Evolutionary conservation across 2,797 vertebrate species (phyloP), one percentile per base, ranked within the genome.

Genomic region (Enteromius argenteus): DNA sequence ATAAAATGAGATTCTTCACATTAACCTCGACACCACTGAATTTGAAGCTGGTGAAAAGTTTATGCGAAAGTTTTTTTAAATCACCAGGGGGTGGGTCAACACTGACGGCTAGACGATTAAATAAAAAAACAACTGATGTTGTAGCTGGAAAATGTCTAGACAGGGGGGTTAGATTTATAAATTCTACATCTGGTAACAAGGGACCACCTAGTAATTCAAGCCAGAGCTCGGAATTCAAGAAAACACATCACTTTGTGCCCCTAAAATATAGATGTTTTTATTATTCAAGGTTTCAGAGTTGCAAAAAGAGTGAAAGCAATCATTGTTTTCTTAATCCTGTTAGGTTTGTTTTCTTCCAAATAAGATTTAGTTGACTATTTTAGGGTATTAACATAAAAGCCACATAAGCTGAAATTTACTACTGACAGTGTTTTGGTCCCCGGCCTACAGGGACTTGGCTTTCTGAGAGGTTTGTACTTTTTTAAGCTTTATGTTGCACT

Each of bases 101-200:
- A 94, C 94, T 95, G 92, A 93, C 88, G 87, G 92, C 96, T 95
- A 96, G 95, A 97, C 94, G 93, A 95, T 95, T 95, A 92, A 95
- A 96, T 96, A 74, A 69, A 78, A 69, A 78, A 79, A 78, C 51
- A 96, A 96, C 95, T 95, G 90, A 93, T 95, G 92, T 92, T 91
- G 93, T 93, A 92, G 93, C 95, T 97, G 95, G 95, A 96, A 97
- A 96, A 97, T 94, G 96, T 98, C 97, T 97, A 97, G 96, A 97
- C 96, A 90, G 94, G 92, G 92, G 66, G 94, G 94, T 95, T 94
- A 94, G 95, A 97, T 97, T 97, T 97, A 96, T 96, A 96, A 95
- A 96, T 97, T 96, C 96, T 95, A 96, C 95, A 96, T 95, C 94
- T 95, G 95, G 96, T 96, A 97, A 96, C 96, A 95, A 96, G 95